These are phyloP conservation scores for Brachionus angularis DNA, from an alignment of 1,140 invertebrate species.

Conservation along the genomic window DNA sequence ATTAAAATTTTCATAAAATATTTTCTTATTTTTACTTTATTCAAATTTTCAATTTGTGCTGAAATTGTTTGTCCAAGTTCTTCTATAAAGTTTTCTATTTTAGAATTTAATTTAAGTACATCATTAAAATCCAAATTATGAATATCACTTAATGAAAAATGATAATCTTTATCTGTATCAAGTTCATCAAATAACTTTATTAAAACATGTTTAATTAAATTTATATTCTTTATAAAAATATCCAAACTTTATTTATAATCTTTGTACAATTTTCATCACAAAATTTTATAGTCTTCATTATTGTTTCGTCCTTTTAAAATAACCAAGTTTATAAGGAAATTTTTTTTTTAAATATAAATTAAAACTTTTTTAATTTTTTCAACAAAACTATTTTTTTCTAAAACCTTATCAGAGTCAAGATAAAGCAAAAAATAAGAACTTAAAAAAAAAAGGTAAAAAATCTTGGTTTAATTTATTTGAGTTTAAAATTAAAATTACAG, in stretches of 20 bases:
- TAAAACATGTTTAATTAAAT: background rate
- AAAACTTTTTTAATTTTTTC: conserved; percentile 22
- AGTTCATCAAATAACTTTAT: background rate
- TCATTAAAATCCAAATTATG: conserved; percentile 8
- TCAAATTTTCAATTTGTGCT: conserved; percentile 28
- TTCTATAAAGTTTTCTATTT: conserved; percentile 17
- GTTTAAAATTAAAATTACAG: background rate
- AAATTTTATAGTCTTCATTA: conserved; percentile 16
- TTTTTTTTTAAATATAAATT: too few relatives aligned
- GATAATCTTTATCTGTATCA: background rate
- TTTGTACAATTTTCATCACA: conserved; percentile 12
- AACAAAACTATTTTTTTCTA: conserved; percentile 13
- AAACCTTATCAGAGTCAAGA: background rate
- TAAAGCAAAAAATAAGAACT: conserved; percentile 28
- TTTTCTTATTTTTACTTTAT: background rate
- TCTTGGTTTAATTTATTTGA: background rate
- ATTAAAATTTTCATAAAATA: background rate
- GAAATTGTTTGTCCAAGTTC: background rate
- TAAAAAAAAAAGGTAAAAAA: background rate
- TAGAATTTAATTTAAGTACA: background rate
- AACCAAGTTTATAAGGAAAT: too few relatives aligned
- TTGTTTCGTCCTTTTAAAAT: conserved; percentile 8
- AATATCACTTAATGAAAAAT: conserved; percentile 10
- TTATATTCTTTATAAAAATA: background rate
- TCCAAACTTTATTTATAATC: conserved; percentile 5